Conservation (phyloP, 2,888 invertebrate species). For the Sesia apiformis region DNA sequence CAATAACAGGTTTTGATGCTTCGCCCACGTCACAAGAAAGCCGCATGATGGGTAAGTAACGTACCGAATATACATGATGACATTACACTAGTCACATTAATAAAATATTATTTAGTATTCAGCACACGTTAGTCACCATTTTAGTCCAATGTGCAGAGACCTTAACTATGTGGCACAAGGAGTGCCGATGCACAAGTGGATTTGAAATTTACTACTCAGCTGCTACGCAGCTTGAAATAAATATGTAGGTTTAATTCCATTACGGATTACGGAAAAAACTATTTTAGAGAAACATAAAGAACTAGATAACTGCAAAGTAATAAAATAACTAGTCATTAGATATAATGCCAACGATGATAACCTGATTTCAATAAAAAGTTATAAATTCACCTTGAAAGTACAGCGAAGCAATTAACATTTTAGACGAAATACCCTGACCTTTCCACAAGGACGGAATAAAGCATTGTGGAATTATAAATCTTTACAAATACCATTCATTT, state of each 20-base stretch:
- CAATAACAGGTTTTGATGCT: not conserved
- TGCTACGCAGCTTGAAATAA: too few relatives aligned
- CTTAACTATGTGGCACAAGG: constrained; percentile 22
- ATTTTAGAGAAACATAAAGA: too few relatives aligned
- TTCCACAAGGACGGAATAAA: constrained; percentile 22
- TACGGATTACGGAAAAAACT: too few relatives aligned
- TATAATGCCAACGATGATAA: too few relatives aligned
- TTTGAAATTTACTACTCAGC: not conserved
- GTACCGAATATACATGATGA: not conserved
- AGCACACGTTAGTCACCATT: constrained; percentile 17
- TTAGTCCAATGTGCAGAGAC: constrained; percentile 25
- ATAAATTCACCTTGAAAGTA: constrained; percentile 32
- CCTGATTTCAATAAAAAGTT: constrained; percentile 1
- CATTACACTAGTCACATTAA: constrained; percentile 4
- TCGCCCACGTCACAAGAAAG: constrained; percentile 1
- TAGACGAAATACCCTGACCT: constrained; percentile 34
- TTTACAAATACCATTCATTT: too few relatives aligned
- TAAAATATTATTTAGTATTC: constrained; percentile 20
- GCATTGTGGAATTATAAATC: constrained; percentile 7
- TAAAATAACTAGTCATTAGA: too few relatives aligned
- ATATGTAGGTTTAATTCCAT: too few relatives aligned
- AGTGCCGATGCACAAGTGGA: not conserved
- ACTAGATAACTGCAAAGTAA: too few relatives aligned
- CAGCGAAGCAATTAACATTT: constrained; percentile 34
- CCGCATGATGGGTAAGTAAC: not conserved